phyloP scores from a whole-genome alignment of 2,888 invertebrate species.

The Drosophila eohydei region DNA sequence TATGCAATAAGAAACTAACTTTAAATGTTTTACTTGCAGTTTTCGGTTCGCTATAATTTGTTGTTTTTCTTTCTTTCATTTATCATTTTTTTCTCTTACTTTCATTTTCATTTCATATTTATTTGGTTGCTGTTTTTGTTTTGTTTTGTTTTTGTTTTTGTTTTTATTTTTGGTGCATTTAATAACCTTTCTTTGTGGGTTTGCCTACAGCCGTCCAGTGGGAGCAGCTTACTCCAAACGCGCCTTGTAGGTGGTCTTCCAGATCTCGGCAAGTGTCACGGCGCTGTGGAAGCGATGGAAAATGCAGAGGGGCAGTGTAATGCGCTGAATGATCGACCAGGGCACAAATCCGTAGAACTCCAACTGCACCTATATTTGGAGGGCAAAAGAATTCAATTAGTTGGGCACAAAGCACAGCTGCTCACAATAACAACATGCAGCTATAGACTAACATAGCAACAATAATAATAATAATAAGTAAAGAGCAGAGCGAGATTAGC shows the following conservation, averaged over 20 bases:
- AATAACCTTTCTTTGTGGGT: slow-evolving; percentile 40
- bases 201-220: slow-evolving; percentile 11
- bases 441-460: neutral
- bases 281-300: slow-evolving; percentile 98
- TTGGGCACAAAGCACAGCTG: too few species aligned
- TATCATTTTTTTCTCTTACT: neutral
- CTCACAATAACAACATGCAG: slow-evolving; percentile 22
- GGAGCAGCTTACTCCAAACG: slow-evolving; percentile 90
- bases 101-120: neutral
- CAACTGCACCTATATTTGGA: slow-evolving; percentile 88
- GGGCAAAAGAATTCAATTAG: neutral
- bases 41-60: slow-evolving; percentile 44
- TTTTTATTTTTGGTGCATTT: slow-evolving; percentile 65
- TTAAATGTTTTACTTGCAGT: slow-evolving; percentile 57
- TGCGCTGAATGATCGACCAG: slow-evolving; percentile 96
- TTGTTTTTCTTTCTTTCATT: neutral
- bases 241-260: slow-evolving; percentile 98
- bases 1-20: slow-evolving; percentile 76
- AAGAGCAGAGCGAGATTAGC: too few species aligned
- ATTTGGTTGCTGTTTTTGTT: slow-evolving; percentile 36
- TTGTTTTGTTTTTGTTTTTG: slow-evolving; percentile 33
- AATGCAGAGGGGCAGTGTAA: slow-evolving; percentile 96
- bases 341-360: slow-evolving; percentile 96
- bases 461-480: neutral
- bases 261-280: slow-evolving; percentile 96